These are phyloP conservation scores for Brachypalpus laphriformis DNA, from an alignment of 2,888 invertebrate species.

Conservation along the genomic window DNA sequence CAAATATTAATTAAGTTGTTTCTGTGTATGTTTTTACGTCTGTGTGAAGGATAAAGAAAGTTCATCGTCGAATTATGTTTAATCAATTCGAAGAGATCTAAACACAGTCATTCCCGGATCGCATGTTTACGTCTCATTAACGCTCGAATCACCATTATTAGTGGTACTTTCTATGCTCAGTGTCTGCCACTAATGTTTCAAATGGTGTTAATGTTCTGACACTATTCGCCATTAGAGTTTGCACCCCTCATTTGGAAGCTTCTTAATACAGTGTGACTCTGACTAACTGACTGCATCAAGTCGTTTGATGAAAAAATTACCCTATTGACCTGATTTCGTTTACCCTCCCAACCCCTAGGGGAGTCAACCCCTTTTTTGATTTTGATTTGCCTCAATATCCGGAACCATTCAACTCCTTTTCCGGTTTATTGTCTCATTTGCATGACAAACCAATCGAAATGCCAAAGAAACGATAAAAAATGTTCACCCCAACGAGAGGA, in stretches of 20 bases:
- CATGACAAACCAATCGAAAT: slow-evolving; percentile 53
- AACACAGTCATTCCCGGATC: slow-evolving; percentile 9
- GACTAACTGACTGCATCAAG: slow-evolving; percentile 35
- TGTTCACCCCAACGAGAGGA: slow-evolving; percentile 5
- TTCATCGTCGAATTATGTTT: slow-evolving; percentile 23
- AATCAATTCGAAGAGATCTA: slow-evolving; percentile 27
- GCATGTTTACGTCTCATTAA: slow-evolving; percentile 41
- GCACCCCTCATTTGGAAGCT: not conserved
- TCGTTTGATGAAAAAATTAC: slow-evolving; percentile 29
- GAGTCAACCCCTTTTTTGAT: not conserved
- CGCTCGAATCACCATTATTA: slow-evolving; percentile 18
- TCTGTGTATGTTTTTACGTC: too few relatives aligned
- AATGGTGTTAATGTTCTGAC: slow-evolving; percentile 46
- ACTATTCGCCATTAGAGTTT: slow-evolving; percentile 19
- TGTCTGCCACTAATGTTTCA: slow-evolving; percentile 29
- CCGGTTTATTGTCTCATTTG: slow-evolving; percentile 43
- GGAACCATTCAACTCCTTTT: slow-evolving; percentile 43
- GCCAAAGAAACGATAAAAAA: slow-evolving; percentile 25
- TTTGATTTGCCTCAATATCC: slow-evolving; percentile 26
- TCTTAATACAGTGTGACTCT: not conserved
- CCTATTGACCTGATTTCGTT: slow-evolving; percentile 30
- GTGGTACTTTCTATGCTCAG: not conserved
- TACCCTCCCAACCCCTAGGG: not conserved
- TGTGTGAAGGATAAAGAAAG: not conserved
- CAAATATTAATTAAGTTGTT: slow-evolving; percentile 11